phyloP scores from a whole-genome alignment of 2,797 vertebrate species.

The Syndactyla subalaris region DNA sequence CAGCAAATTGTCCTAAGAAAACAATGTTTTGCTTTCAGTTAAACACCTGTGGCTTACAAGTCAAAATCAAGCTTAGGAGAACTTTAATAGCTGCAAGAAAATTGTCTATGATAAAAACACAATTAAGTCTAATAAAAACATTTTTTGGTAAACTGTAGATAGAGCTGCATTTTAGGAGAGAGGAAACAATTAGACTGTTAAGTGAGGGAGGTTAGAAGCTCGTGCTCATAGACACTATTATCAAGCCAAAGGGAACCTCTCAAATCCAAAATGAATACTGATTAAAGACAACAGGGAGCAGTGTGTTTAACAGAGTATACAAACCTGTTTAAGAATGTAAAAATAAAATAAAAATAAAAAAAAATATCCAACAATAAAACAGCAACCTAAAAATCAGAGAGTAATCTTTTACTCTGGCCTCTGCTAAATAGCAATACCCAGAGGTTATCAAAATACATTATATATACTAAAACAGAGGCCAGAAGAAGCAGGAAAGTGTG shows the following conservation, averaged over 20 bases:
- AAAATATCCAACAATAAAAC: not conserved
- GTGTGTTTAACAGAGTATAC: not conserved
- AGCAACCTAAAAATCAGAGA: not conserved
- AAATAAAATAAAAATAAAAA: not conserved
- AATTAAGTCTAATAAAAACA: not conserved
- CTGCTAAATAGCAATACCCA: not conserved
- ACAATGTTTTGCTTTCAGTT: not conserved
- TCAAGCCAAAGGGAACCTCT: not conserved
- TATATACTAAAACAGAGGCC: not conserved
- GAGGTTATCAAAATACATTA: not conserved
- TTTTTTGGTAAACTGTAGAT: not conserved
- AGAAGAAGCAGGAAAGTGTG: not conserved
- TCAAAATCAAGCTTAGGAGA: not conserved
- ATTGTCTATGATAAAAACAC: not conserved
- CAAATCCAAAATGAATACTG: not conserved
- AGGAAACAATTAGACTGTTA: not conserved
- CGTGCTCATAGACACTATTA: not conserved
- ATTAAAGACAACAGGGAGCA: not conserved
- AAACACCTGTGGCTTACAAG: not conserved
- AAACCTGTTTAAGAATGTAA: not conserved
- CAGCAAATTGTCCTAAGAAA: not conserved
- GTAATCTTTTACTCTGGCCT: not conserved
- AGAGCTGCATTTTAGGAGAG: not conserved
- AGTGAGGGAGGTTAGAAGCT: not conserved
- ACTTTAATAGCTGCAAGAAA: not conserved